Conservation (phyloP, 2,888 invertebrate genomes). For the Andrena flavipes region DNA sequence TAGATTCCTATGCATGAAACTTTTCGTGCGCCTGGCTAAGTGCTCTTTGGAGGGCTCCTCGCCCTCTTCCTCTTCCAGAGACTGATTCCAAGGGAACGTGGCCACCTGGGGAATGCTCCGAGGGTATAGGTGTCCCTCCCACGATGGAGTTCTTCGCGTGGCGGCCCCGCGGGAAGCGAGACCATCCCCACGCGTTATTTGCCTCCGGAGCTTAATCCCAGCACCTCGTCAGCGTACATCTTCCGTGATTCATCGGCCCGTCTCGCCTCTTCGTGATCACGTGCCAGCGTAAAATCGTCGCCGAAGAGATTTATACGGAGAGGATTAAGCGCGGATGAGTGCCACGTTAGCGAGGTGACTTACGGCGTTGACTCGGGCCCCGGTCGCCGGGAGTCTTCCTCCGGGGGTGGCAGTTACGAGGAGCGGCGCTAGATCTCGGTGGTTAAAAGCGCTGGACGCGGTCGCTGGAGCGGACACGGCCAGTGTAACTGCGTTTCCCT, state of each 20-base stretch:
- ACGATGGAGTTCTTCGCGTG: neutral
- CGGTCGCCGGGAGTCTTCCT: neutral
- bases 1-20: slow-evolving; percentile 48
- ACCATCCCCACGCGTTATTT: neutral
- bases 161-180: neutral
- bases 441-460: slow-evolving; percentile 22
- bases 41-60: slow-evolving; percentile 25
- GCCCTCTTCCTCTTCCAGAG: neutral
- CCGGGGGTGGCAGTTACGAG: neutral
- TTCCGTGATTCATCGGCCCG: neutral
- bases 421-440: neutral
- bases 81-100: slow-evolving; percentile 4
- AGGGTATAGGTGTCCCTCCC: neutral
- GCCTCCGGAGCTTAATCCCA: neutral
- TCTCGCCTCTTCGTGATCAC: neutral
- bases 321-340: slow-evolving; percentile 20
- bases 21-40: slow-evolving; percentile 39
- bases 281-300: slow-evolving; percentile 5
- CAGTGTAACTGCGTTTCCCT: slow-evolving; percentile 36
- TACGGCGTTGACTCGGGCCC: neutral
- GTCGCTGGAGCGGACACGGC: slow-evolving; percentile 16
- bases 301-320: slow-evolving; percentile 7
- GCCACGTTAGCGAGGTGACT: slow-evolving; percentile 6
- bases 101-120: neutral
- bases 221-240: neutral